Evolutionary conservation across 2,888 invertebrate genomes (phyloP).

Genomic region (Amaurobius ferox): DNA sequence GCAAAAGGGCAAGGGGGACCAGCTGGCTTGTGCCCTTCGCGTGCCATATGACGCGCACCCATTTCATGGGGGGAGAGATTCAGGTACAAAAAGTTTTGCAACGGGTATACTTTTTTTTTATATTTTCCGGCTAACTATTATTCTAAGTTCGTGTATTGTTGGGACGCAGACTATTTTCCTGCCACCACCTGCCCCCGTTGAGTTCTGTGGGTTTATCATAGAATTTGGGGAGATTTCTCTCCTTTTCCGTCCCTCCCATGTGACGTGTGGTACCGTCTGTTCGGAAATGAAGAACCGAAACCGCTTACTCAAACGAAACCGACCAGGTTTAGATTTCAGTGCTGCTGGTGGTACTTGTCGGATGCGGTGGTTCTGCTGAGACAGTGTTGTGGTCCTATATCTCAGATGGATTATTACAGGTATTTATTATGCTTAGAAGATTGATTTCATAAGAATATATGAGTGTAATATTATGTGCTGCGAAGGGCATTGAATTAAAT

Average conservation of each 20-base stretch:
- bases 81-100: conserved; percentile 8
- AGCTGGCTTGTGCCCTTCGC: conserved; percentile 18
- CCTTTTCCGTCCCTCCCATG: background rate
- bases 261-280: conserved; percentile 1
- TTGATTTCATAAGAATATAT: too few species aligned
- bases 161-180: background rate
- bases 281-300: background rate
- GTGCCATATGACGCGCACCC: conserved; percentile 18
- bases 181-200: conserved; percentile 7
- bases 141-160: conserved; percentile 10
- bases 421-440: too few species aligned
- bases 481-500: too few species aligned
- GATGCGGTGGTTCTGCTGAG: background rate
- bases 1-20: background rate
- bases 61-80: background rate
- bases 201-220: conserved; percentile 4
- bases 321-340: background rate
- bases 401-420: background rate
- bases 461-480: too few species aligned
- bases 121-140: conserved; percentile 14
- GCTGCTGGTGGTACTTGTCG: background rate
- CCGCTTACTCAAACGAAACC: too few species aligned
- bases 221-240: background rate
- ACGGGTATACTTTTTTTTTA: background rate
- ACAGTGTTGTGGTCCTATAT: background rate